These are phyloP conservation scores for Coelopa pilipes DNA, from an alignment of 2,888 invertebrate species.

Conservation along the genomic window DNA sequence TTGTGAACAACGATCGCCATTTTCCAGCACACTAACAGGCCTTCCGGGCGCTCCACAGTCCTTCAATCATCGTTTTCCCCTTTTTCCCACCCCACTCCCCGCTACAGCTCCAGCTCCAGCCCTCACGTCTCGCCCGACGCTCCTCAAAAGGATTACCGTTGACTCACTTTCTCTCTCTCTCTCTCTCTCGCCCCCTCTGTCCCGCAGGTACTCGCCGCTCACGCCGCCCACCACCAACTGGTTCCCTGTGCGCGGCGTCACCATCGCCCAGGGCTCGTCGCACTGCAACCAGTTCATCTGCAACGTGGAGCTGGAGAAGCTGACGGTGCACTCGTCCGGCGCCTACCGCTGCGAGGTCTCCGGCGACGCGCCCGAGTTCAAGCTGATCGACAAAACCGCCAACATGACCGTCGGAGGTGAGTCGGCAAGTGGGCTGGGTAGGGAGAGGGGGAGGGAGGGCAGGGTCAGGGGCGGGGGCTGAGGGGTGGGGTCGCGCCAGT, in stretches of 20 bases:
- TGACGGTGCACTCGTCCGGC: conserved; percentile 66
- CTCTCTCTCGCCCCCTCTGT: too few relatives aligned
- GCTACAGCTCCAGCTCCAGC: neutral
- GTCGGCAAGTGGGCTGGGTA: conserved; percentile 40
- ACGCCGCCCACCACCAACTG: conserved; percentile 65
- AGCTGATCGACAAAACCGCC: conserved; percentile 70
- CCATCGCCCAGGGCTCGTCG: conserved; percentile 63
- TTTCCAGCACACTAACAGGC: too few relatives aligned
- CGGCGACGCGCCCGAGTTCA: conserved; percentile 72
- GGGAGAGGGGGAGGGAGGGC: too few relatives aligned
- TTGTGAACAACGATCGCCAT: too few relatives aligned
- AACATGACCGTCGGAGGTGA: conserved; percentile 73
- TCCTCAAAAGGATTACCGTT: too few relatives aligned
- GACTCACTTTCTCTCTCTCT: too few relatives aligned
- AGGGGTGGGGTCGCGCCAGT: too few relatives aligned
- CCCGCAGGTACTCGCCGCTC: conserved; percentile 65
- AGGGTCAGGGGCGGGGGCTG: too few relatives aligned
- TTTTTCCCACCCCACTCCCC: too few relatives aligned
- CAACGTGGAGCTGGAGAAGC: conserved; percentile 64
- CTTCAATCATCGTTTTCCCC: too few relatives aligned
- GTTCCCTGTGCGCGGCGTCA: conserved; percentile 66
- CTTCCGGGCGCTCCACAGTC: too few relatives aligned
- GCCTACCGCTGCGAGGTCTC: conserved; percentile 74
- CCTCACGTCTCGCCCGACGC: neutral
- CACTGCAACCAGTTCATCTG: conserved; percentile 67